Percentiles rank a stretch among this genome's conserved stretches.
These are phyloP conservation scores for Monarcha castaneiventris DNA, from an alignment of 2,113 vertebrate species.

Conservation along the genomic window DNA sequence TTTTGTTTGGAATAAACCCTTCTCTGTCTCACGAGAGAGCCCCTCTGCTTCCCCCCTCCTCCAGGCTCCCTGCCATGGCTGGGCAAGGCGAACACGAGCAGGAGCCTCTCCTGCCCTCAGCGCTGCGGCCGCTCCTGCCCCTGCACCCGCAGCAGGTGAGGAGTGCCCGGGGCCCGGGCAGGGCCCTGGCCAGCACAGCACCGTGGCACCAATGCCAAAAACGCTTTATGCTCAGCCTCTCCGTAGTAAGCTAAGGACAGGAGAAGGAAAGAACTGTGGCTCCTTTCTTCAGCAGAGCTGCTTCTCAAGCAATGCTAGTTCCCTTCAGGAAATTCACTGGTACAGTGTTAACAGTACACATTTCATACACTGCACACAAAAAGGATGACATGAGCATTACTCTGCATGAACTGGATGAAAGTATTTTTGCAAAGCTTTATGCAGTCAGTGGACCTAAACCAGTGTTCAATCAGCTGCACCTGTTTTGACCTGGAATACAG, in stretches of 20 bases:
- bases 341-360: neutral
- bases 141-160: too few relatives aligned
- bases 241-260: neutral
- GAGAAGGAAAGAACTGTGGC: neutral
- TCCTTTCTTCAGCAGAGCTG: neutral
- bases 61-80: too few relatives aligned
- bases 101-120: too few relatives aligned
- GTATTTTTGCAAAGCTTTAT: neutral
- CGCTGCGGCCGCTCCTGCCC: too few relatives aligned
- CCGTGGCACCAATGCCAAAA: neutral
- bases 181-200: too few relatives aligned
- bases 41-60: too few relatives aligned
- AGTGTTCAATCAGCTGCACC: neutral
- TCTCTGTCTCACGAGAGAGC: too few relatives aligned
- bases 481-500: neutral
- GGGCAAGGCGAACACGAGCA: too few relatives aligned
- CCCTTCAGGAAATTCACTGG: neutral
- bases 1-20: too few relatives aligned
- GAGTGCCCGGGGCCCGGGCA: too few relatives aligned
- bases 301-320: neutral
- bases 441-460: neutral
- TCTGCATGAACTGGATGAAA: neutral
- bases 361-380: neutral
- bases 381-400: neutral
- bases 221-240: neutral